Conservation (phyloP, 2,888 invertebrate genomes). For the Caenorhabditis panamensis region DNA sequence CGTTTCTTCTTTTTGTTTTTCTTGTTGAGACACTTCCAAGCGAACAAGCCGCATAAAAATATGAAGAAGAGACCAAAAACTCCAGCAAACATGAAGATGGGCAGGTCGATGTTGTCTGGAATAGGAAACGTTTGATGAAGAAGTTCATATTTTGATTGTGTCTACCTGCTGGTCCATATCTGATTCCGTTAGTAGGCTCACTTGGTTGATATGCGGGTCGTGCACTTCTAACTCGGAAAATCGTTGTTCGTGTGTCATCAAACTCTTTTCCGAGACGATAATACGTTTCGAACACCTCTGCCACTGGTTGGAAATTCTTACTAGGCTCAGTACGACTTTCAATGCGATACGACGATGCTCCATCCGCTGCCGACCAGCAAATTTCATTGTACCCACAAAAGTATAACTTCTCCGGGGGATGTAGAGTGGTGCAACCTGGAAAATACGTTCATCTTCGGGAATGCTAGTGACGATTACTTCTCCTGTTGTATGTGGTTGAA, state of each 20-base stretch:
- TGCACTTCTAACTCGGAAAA: constrained; percentile 60
- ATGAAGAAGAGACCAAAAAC: constrained; percentile 47
- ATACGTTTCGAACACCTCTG: constrained; percentile 62
- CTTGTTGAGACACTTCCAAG: constrained; percentile 36
- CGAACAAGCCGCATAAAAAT: constrained; percentile 30
- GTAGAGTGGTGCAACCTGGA: constrained; percentile 64
- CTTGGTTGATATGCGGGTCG: constrained; percentile 60
- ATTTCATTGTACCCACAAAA: constrained; percentile 59
- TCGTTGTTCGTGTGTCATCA: constrained; percentile 27
- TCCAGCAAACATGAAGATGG: constrained; percentile 37
- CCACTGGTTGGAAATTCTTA: constrained; percentile 54
- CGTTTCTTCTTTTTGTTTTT: constrained; percentile 48
- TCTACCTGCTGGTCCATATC: constrained; percentile 46
- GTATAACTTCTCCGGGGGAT: constrained; percentile 57
- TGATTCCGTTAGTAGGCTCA: constrained; percentile 48
- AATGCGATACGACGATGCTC: constrained; percentile 66
- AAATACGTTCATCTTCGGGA: no score
- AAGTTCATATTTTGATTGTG: no score
- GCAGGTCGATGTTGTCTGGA: constrained; percentile 49
- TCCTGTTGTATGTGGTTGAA: constrained; percentile 60
- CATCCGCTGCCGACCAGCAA: constrained; percentile 66
- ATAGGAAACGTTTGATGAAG: background rate
- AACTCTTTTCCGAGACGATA: constrained; percentile 50
- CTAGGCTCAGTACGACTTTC: constrained; percentile 55
- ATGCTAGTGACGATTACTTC: constrained; percentile 64